Conservation (phyloP, 1,140 invertebrate genomes). For the Cherax quadricarinatus region DNA sequence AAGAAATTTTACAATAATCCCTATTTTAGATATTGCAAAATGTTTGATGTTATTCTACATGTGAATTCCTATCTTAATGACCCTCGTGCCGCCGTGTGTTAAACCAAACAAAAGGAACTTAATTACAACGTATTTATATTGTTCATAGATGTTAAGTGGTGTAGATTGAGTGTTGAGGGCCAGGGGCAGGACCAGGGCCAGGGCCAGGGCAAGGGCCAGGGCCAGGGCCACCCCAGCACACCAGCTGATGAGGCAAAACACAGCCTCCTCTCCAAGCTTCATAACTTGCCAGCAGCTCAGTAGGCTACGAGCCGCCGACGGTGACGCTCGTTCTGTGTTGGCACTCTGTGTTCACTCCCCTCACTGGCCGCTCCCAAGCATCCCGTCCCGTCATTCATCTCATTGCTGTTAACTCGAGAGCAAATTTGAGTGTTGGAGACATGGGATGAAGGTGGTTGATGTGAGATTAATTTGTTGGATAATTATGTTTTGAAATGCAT, state of each 20-base stretch:
- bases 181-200: no score
- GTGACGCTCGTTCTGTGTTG: neutral
- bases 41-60: no score
- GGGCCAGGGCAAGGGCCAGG: no score
- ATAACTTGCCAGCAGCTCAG: neutral
- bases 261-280: constrained; percentile 1
- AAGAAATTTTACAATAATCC: no score
- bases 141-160: no score
- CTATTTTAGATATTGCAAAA: no score
- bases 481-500: neutral
- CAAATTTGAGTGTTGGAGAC: neutral
- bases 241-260: neutral
- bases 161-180: no score
- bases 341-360: neutral
- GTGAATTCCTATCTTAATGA: no score
- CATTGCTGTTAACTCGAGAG: neutral
- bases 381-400: neutral
- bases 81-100: no score
- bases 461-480: neutral
- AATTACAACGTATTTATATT: no score
- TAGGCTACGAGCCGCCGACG: neutral
- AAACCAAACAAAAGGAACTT: no score
- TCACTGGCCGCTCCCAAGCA: neutral
- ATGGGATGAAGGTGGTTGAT: neutral
- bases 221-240: no score